Evolutionary conservation across 2,113 vertebrate genomes (phyloP).

Genomic region (Notothenia rossii): DNA sequence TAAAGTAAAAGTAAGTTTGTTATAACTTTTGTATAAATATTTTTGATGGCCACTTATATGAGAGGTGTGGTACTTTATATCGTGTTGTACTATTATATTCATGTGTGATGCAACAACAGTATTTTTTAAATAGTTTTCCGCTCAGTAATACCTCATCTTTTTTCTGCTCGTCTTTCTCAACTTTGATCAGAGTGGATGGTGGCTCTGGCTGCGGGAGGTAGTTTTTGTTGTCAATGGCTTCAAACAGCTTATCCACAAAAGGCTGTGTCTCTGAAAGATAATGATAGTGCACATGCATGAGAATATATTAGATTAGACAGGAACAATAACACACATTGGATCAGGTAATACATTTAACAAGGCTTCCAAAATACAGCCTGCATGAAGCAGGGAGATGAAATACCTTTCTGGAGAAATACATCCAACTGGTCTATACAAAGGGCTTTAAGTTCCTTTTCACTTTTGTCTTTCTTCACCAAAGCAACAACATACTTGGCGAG

Average conservation of each 20-base stretch:
- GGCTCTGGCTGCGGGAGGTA: slow-evolving; percentile 94
- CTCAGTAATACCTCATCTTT: slow-evolving; percentile 86
- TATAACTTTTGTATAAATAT: background rate
- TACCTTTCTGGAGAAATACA: slow-evolving; percentile 99
- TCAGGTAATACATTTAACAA: background rate
- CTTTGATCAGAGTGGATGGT: slow-evolving; percentile 83
- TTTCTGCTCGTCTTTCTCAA: slow-evolving; percentile 94
- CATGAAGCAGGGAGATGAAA: background rate
- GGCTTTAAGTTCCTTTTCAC: slow-evolving; percentile 95
- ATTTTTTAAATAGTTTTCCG: background rate
- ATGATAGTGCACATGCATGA: background rate
- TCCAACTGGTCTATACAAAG: slow-evolving; percentile 98
- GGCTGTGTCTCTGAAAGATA: slow-evolving; percentile 91
- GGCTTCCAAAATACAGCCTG: background rate
- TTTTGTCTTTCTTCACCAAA: slow-evolving; percentile 99
- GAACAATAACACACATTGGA: background rate
- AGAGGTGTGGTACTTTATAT: background rate
- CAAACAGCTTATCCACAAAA: slow-evolving; percentile 98
- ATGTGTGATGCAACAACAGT: background rate
- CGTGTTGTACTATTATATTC: background rate
- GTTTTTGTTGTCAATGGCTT: slow-evolving; percentile 96
- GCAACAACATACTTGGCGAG: slow-evolving; percentile 99
- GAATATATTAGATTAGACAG: background rate
- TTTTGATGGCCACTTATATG: background rate
- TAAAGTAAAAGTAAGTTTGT: background rate